phyloP scores from a whole-genome alignment of 2,113 vertebrate species.

The Daphoenositta chrysoptera region DNA sequence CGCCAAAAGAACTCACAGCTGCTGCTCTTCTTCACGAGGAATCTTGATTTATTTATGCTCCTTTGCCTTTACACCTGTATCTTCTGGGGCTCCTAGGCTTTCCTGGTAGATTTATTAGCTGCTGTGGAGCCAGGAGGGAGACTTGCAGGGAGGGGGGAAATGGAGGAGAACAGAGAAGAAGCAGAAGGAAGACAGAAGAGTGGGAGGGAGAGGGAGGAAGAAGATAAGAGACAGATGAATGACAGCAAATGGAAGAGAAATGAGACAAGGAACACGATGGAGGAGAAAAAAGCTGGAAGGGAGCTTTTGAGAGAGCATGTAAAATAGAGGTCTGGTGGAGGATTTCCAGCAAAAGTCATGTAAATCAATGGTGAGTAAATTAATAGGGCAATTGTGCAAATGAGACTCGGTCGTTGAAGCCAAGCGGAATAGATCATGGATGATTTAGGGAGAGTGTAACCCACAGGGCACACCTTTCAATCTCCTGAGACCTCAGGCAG shows the following conservation, averaged over 20 bases:
- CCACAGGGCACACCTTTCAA: constrained; percentile 66
- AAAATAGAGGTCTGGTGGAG: constrained; percentile 40
- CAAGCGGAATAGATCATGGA: constrained; percentile 55
- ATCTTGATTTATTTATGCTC: not conserved
- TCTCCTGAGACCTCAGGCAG: constrained; percentile 38
- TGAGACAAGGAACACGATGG: constrained; percentile 19
- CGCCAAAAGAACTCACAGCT: not conserved
- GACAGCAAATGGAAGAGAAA: constrained; percentile 52
- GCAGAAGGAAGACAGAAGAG: constrained; percentile 27
- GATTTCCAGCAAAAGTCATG: constrained; percentile 60
- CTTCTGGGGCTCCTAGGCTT: constrained; percentile 1
- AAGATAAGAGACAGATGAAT: constrained; percentile 41
- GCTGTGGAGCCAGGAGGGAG: constrained; percentile 15
- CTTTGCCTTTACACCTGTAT: constrained; percentile 30
- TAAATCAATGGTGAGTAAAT: constrained; percentile 77
- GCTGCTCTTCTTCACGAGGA: not conserved
- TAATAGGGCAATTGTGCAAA: constrained; percentile 74
- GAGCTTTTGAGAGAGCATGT: not conserved
- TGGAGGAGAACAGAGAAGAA: constrained; percentile 16
- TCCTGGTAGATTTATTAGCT: constrained; percentile 61
- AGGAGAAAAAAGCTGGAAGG: constrained; percentile 8
- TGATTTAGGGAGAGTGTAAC: constrained; percentile 64
- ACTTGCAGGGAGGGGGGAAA: not conserved
- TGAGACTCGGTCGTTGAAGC: constrained; percentile 65
- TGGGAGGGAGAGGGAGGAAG: constrained; percentile 44